Percentiles rank a stretch among this genome's conserved stretches.
Conservation (phyloP, 2,113 vertebrate genomes). For the Anoura caudifer region DNA sequence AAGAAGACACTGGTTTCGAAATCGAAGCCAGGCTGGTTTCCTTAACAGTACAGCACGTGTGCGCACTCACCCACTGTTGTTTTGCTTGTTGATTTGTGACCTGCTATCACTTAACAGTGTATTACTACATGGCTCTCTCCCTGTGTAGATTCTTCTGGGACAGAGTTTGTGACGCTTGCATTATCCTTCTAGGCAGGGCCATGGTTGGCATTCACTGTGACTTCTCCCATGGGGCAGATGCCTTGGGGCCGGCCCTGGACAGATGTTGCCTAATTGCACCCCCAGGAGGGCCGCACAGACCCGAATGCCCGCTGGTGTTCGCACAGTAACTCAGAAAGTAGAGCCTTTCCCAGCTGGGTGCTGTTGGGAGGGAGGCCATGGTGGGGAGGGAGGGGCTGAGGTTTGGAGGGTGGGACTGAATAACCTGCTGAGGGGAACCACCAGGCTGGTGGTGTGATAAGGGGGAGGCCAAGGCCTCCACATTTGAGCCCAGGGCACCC, state of each 20-base stretch:
- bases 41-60: no score
- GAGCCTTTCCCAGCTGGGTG: not conserved
- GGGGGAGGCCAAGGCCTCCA: no score
- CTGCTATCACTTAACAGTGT: not conserved
- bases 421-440: not conserved
- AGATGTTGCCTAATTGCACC: not conserved
- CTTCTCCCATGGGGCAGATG: not conserved
- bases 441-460: not conserved
- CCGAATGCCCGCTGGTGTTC: not conserved
- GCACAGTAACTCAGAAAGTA: not conserved
- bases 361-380: not conserved
- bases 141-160: not conserved
- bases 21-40: no score
- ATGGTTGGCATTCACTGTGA: not conserved
- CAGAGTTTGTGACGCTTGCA: not conserved
- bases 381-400: not conserved
- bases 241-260: not conserved
- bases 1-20: no score
- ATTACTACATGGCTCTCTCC: not conserved
- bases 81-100: no score
- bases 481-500: accelerated
- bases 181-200: not conserved
- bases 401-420: no score
- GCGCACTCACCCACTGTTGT: accelerated
- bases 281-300: not conserved